phyloP scores from a whole-genome alignment of 2,888 invertebrate species.

The Drosophila tripunctata region DNA sequence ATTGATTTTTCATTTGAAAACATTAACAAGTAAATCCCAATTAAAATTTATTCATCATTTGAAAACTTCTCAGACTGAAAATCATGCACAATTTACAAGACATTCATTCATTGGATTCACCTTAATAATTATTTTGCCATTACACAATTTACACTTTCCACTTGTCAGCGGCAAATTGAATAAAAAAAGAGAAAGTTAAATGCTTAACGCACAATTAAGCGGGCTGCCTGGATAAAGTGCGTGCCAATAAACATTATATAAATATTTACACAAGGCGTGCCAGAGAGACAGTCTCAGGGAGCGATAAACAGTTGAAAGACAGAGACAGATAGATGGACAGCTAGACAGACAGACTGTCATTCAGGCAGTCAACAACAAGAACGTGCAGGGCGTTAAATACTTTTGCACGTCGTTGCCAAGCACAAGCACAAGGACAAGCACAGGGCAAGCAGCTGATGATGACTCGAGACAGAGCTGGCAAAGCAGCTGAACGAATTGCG shows the following conservation, averaged over 20 bases:
- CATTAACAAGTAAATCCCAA: no score
- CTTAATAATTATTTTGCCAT: slow-evolving; percentile 38
- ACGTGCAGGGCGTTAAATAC: slow-evolving; percentile 67
- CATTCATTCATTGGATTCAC: slow-evolving; percentile 25
- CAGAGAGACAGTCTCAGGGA: slow-evolving; percentile 22
- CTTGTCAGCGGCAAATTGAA: slow-evolving; percentile 37
- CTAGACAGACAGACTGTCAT: neutral
- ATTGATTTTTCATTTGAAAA: no score
- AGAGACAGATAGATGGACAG: slow-evolving; percentile 2
- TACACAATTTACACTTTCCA: slow-evolving; percentile 35
- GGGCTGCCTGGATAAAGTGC: slow-evolving; percentile 56
- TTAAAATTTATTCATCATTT: no score
- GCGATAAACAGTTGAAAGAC: slow-evolving; percentile 12
- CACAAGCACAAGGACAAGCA: neutral
- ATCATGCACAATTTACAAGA: slow-evolving; percentile 17
- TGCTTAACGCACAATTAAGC: slow-evolving; percentile 78
- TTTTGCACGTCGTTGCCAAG: slow-evolving; percentile 56
- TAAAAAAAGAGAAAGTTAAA: slow-evolving; percentile 47
- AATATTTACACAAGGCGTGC: slow-evolving; percentile 62
- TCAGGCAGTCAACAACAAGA: slow-evolving; percentile 4
- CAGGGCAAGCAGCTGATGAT: slow-evolving; percentile 59
- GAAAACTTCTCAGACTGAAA: neutral
- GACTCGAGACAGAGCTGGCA: slow-evolving; percentile 34
- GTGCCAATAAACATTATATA: slow-evolving; percentile 79
- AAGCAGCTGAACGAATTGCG: neutral